Percentiles rank a stretch among this genome's conserved stretches.
Evolutionary conservation across 2,888 invertebrate species (phyloP).

Genomic region (Eucera pruinosa): DNA sequence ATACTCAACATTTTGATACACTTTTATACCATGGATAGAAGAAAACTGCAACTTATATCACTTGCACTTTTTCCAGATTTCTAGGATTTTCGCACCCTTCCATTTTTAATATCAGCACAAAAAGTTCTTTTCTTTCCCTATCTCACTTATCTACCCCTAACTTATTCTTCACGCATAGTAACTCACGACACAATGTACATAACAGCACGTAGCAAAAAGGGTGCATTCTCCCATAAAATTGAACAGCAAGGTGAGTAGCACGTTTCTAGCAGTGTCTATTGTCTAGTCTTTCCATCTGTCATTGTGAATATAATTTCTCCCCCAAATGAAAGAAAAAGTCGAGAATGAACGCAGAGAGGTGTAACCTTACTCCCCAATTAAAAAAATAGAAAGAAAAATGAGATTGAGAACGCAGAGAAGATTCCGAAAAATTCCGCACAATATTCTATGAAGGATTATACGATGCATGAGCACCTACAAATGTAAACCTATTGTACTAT

Average conservation of each 20-base stretch:
- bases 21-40: no score
- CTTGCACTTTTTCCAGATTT: neutral
- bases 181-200: conserved; percentile 20
- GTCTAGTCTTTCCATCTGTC: conserved; percentile 26
- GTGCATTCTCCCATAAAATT: neutral
- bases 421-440: neutral
- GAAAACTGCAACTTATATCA: neutral
- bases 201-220: conserved; percentile 2
- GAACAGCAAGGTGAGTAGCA: conserved; percentile 14
- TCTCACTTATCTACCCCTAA: neutral
- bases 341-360: neutral
- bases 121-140: neutral
- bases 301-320: neutral
- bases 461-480: conserved; percentile 52
- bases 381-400: neutral
- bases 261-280: conserved; percentile 8
- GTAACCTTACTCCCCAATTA: neutral
- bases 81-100: no score
- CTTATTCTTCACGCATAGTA: no score
- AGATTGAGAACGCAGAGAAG: conserved; percentile 1
- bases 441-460: conserved; percentile 25
- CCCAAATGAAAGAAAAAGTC: no score
- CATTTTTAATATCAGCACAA: neutral
- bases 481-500: conserved; percentile 70
- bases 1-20: no score